Conservation (phyloP, 2,888 invertebrate species). For the Callimorpha dominula region DNA sequence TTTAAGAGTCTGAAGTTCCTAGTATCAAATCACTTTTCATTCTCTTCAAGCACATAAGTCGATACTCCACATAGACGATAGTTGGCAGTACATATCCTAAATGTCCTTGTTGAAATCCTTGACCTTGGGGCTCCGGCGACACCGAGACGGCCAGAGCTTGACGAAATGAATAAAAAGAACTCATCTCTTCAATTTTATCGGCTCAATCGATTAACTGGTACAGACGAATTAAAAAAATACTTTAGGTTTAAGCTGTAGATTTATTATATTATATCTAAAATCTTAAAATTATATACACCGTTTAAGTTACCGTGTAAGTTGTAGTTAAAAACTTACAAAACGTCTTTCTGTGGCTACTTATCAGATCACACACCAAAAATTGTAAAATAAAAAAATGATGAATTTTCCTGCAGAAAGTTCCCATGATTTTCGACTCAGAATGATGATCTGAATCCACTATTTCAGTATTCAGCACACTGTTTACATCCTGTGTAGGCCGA, state of each 20-base stretch:
- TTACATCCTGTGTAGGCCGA: too few species aligned
- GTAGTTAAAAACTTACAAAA: too few species aligned
- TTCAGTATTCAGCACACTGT: too few species aligned
- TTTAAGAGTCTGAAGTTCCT: not conserved
- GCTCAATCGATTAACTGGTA: not conserved
- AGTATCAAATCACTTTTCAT: not conserved
- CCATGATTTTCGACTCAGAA: too few species aligned
- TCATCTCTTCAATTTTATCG: not conserved
- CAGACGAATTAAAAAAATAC: not conserved
- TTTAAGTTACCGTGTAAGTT: too few species aligned
- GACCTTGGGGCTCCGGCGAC: slow-evolving; percentile 37
- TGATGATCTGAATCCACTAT: too few species aligned
- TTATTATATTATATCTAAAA: too few species aligned
- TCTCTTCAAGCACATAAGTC: not conserved
- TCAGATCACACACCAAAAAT: too few species aligned
- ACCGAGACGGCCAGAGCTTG: slow-evolving; percentile 31
- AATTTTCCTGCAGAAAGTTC: too few species aligned
- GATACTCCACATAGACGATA: slow-evolving; percentile 6
- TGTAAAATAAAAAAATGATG: too few species aligned
- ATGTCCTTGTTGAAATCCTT: slow-evolving; percentile 43
- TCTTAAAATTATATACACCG: too few species aligned
- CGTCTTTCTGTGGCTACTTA: too few species aligned
- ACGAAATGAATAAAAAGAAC: slow-evolving; percentile 28
- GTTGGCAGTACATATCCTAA: not conserved
- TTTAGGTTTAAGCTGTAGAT: not conserved